Base-by-base conservation (phyloP, 2,113 vertebrate species). In the Myotis lucifugus region DNA sequence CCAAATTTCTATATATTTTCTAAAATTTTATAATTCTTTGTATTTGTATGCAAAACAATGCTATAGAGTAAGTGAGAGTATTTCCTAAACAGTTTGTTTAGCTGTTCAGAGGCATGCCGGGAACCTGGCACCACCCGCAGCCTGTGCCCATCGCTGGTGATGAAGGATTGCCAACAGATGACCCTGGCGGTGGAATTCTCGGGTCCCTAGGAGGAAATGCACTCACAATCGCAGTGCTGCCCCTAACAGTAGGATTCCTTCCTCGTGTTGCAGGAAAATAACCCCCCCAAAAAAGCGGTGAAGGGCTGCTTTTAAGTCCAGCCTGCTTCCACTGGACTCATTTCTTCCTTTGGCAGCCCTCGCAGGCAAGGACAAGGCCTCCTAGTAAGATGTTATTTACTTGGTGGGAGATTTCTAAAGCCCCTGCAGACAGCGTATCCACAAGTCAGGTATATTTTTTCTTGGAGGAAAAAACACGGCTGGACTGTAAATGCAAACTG, bases 321-420 rank as follows among this genome's bases (percentile, higher is more conserved):
- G 34, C 66, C 87, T 88, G 6, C 34, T 91, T 91, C 40, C 78
- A 17, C 6, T 27, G 48, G 72, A 59, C 69, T 72, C 10, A 1
- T 37, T 73, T 73, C 91, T 87, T 83, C 56, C 69, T 46, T 11
- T 5, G 52, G 54, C 14, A 34, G 27, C 11, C 32, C 46, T 34
- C 0, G 0, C 12, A 7, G 56, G 56, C 56, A 61, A 92, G 56
- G 67, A 27, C 3, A 1, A 67, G 54, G 14, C 85, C 34, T 48
- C 46, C 23, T n/a, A 76, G n/a, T 81, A 85, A 70, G 78, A 85
- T 34, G 66, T 61, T 78, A 85, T 72, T 95, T 91, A 56, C 59
- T 18, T 10, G 32, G 48, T 56, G 66, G 40, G 72, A 88, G 91
- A 50, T 74, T 81, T 89, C 90, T 74, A 56, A 94, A 85, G 54